phyloP scores from a whole-genome alignment of 2,888 invertebrate species.

The Micoletzkya japonica region DNA sequence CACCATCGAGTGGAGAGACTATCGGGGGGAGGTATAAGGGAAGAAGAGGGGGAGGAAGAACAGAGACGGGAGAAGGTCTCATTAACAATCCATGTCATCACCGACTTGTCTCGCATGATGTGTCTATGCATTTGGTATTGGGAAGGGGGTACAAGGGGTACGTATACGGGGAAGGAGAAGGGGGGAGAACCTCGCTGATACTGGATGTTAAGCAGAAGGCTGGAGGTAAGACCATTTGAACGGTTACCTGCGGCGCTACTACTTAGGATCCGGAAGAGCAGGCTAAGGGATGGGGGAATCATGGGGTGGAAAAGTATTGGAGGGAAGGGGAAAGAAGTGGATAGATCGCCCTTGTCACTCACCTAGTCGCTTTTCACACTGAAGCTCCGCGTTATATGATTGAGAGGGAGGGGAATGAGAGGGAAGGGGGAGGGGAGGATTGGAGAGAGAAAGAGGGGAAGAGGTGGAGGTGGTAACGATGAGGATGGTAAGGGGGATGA shows the following conservation, averaged over 20 bases:
- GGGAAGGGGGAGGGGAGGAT: conserved; percentile 1
- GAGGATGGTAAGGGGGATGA: not conserved
- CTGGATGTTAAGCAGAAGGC: conserved; percentile 30
- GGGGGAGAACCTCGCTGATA: not conserved
- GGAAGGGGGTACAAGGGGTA: not conserved
- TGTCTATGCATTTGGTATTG: too few species aligned
- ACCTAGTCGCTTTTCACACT: not conserved
- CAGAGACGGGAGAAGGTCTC: not conserved
- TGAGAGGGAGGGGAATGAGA: not conserved
- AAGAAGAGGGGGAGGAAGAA: not conserved
- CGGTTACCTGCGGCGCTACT: conserved; percentile 31
- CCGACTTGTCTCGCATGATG: not conserved
- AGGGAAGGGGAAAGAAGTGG: not conserved
- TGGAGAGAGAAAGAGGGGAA: conserved; percentile 6
- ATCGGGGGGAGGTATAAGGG: not conserved
- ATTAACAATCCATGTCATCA: not conserved
- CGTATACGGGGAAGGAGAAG: not conserved
- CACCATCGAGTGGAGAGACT: too few species aligned
- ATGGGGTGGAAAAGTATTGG: not conserved
- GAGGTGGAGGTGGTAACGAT: not conserved
- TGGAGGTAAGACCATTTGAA: conserved; percentile 18
- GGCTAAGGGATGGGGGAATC: too few species aligned
- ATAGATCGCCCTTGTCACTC: not conserved
- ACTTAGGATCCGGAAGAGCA: conserved; percentile 26
- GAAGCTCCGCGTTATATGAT: not conserved